Evolutionary conservation across 2,113 vertebrate genomes (phyloP).

Genomic region (Ursus arctos): DNA sequence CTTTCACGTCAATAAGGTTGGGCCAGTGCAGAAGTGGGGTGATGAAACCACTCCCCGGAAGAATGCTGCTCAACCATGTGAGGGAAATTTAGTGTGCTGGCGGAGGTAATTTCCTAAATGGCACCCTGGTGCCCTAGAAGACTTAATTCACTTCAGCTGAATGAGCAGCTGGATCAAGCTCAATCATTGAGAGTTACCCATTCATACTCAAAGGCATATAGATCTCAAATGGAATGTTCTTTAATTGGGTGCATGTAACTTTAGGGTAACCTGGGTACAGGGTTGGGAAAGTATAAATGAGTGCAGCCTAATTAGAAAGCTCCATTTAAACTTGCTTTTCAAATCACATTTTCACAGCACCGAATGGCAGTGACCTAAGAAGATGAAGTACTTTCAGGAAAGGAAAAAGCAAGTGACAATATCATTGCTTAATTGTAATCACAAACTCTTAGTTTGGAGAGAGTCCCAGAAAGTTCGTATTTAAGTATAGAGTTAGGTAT

Average conservation of each 20-base stretch:
- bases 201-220: conserved; percentile 72
- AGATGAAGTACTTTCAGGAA: conserved; percentile 50
- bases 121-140: conserved; percentile 65
- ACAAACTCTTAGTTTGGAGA: conserved; percentile 70
- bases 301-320: conserved; percentile 65
- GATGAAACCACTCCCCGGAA: conserved; percentile 67
- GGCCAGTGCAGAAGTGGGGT: background rate
- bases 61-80: conserved; percentile 73
- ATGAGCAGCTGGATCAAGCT: conserved; percentile 75
- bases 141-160: conserved; percentile 79
- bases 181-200: conserved; percentile 59
- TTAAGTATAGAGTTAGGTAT: conserved; percentile 72
- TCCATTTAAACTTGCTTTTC: conserved; percentile 54
- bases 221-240: conserved; percentile 65
- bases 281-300: conserved; percentile 57
- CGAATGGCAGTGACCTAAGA: conserved; percentile 60
- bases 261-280: conserved; percentile 48
- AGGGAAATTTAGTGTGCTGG: conserved; percentile 53
- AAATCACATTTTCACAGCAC: conserved; percentile 44
- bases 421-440: conserved; percentile 73
- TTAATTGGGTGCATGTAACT: conserved; percentile 74
- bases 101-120: conserved; percentile 76
- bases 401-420: conserved; percentile 49
- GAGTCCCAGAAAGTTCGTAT: conserved; percentile 61
- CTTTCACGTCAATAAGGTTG: conserved; percentile 14